Evolutionary conservation across 1,140 invertebrate genomes (phyloP).

Genomic region (Trichonephila inaurata): DNA sequence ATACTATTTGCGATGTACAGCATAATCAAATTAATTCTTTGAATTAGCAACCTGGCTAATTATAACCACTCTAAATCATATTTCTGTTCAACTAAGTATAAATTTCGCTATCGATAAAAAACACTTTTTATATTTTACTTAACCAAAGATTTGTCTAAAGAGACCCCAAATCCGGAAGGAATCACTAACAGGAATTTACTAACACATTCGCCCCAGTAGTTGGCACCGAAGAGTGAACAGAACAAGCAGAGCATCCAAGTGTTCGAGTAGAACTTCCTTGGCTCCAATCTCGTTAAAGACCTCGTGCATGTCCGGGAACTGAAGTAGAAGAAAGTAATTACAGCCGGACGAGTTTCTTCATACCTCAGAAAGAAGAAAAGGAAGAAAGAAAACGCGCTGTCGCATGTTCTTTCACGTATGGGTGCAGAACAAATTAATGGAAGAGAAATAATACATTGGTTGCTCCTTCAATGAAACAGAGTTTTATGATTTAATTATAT

Average conservation of each 20-base stretch:
- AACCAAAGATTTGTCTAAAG: background rate
- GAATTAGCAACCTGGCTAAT: too few species aligned
- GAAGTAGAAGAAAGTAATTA: slow-evolving; percentile 56
- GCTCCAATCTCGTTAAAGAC: slow-evolving; percentile 56
- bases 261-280: background rate
- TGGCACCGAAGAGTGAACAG: background rate
- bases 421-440: background rate
- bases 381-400: slow-evolving; percentile 1
- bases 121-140: too few species aligned
- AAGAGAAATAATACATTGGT: background rate
- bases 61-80: too few species aligned
- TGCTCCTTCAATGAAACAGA: background rate
- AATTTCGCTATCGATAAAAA: too few species aligned
- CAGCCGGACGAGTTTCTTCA: slow-evolving; percentile 12
- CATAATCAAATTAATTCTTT: too few species aligned
- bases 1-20: too few species aligned
- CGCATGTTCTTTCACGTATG: background rate
- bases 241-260: slow-evolving; percentile 1
- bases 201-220: background rate
- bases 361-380: background rate
- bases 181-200: background rate
- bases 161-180: background rate
- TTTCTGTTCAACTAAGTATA: too few species aligned
- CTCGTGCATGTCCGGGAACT: slow-evolving; percentile 27
- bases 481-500: slow-evolving; percentile 29